A percentile compares a stretch with the other conserved stretches of the same genome.
Evolutionary conservation across 2,797 vertebrate species (phyloP).

Genomic region (Lepilemur ruficaudatus): DNA sequence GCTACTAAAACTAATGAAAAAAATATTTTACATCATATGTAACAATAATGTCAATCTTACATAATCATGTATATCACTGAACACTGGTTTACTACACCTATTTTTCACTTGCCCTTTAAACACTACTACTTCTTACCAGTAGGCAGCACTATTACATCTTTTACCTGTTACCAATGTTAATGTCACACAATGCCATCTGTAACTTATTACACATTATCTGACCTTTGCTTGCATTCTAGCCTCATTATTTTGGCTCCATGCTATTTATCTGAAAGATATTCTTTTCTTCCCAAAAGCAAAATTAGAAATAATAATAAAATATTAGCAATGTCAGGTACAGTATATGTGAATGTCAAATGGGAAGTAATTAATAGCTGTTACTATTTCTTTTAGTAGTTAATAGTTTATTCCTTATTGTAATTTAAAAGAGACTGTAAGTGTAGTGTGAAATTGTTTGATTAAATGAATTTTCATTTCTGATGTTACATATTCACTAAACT

Average conservation of each 20-base stretch:
- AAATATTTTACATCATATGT: slow-evolving; percentile 36
- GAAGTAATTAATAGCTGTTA: background rate
- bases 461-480: slow-evolving; percentile 19
- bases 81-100: slow-evolving; percentile 29
- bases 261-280: slow-evolving; percentile 82
- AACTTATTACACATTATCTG: slow-evolving; percentile 84
- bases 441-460: slow-evolving; percentile 34
- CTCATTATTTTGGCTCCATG: slow-evolving; percentile 85
- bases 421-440: slow-evolving; percentile 32
- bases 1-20: slow-evolving; percentile 48
- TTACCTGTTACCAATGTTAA: slow-evolving; percentile 80
- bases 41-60: background rate
- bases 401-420: slow-evolving; percentile 71
- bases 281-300: slow-evolving; percentile 80
- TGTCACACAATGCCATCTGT: slow-evolving; percentile 81
- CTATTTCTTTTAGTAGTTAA: slow-evolving; percentile 39
- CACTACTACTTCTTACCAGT: slow-evolving; percentile 84
- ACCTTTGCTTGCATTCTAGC: slow-evolving; percentile 84
- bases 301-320: slow-evolving; percentile 78
- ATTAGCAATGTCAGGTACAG: slow-evolving; percentile 46
- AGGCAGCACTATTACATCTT: slow-evolving; percentile 86
- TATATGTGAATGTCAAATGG: slow-evolving; percentile 70
- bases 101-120: slow-evolving; percentile 73
- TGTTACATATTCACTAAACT: background rate
- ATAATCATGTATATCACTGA: background rate